phyloP scores from a whole-genome alignment of 2,113 vertebrate species.

The Upupa epops region DNA sequence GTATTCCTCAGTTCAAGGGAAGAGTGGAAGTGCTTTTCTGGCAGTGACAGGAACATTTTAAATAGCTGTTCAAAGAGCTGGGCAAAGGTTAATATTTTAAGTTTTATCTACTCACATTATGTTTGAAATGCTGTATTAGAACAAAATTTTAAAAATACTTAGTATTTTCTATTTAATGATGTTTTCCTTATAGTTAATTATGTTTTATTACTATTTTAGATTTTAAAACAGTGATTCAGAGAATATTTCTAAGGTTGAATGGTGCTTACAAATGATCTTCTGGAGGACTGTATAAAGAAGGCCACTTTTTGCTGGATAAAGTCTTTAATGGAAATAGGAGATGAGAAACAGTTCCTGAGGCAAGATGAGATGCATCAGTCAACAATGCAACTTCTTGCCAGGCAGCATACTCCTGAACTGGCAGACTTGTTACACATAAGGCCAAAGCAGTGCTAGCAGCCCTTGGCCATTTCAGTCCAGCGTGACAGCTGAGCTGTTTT shows the following conservation, averaged over 20 bases:
- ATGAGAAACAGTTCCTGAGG: conserved; percentile 53
- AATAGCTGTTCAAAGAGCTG: background rate
- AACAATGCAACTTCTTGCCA: conserved; percentile 48
- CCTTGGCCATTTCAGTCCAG: conserved; percentile 30
- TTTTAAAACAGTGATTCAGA: background rate
- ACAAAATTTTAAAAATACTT: conserved; percentile 3
- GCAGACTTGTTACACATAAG: conserved; percentile 40
- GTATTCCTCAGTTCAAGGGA: background rate
- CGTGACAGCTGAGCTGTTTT: conserved; percentile 64
- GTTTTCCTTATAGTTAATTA: no score
- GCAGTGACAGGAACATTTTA: background rate
- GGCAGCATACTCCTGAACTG: conserved; percentile 34
- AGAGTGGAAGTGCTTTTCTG: background rate
- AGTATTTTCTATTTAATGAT: no score
- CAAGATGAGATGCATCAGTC: conserved; percentile 50
- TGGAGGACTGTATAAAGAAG: background rate
- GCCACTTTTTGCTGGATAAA: background rate
- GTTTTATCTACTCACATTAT: background rate
- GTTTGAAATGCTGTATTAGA: background rate
- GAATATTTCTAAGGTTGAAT: background rate
- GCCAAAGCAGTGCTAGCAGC: conserved; percentile 42
- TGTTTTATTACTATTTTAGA: no score
- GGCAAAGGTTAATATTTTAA: background rate
- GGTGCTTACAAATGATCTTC: background rate
- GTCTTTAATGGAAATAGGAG: conserved; percentile 34